A percentile compares a stretch with the other conserved stretches of the same genome.
phyloP scores from a whole-genome alignment of 92 coral and sea anemone genomes.

The Hydrozoanthus gracilis region DNA sequence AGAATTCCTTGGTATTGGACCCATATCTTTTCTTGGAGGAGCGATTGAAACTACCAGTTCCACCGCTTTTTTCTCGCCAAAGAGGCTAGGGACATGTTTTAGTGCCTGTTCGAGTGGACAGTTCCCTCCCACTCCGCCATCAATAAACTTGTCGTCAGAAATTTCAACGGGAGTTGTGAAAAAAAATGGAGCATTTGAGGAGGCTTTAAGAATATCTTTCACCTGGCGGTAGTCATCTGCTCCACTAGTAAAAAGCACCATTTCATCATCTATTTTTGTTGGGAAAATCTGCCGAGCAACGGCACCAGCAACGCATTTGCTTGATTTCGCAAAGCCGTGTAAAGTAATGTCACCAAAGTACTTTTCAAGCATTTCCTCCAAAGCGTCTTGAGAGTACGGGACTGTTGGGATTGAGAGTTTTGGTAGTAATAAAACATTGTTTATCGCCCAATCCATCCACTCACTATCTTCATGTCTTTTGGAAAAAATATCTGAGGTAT shows the following conservation, averaged over 20 bases:
- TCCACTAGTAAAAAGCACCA: constrained; percentile 40
- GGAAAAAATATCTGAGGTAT: too few species aligned
- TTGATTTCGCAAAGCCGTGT: constrained; percentile 27
- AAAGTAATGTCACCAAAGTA: constrained; percentile 6
- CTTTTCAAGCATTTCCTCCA: background rate
- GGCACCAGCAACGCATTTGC: constrained; percentile 50
- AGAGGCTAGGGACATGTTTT: constrained; percentile 21
- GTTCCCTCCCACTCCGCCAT: constrained; percentile 55
- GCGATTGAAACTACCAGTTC: constrained; percentile 37
- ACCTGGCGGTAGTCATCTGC: constrained; percentile 33
- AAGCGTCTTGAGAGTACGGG: constrained; percentile 38
- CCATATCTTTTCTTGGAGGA: too few species aligned
- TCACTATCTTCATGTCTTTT: too few species aligned
- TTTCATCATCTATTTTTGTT: background rate
- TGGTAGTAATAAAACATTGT: background rate
- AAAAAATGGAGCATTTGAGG: constrained; percentile 49
- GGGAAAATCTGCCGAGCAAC: constrained; percentile 30
- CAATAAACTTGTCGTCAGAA: constrained; percentile 26
- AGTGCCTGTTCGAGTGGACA: constrained; percentile 47
- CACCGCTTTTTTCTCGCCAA: background rate
- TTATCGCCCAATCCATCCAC: too few species aligned
- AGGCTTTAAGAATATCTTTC: constrained; percentile 43
- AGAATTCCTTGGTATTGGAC: background rate
- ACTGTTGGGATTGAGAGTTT: constrained; percentile 33
- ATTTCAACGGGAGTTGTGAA: constrained; percentile 46